Conservation (phyloP, 2,113 vertebrate genomes). For the Pitta sordida region DNA sequence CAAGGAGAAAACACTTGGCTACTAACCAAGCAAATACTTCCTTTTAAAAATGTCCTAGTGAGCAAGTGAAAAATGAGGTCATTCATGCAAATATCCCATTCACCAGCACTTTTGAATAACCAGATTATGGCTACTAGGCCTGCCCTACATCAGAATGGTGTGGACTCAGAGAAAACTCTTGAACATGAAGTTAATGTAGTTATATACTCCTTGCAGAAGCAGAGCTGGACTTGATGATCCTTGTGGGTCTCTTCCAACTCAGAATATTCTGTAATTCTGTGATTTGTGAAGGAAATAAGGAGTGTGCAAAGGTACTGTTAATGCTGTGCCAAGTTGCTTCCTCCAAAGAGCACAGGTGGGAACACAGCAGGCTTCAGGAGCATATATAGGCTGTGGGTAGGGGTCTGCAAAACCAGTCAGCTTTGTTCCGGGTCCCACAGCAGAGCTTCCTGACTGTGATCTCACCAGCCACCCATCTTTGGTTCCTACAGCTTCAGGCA, state of each 20-base stretch:
- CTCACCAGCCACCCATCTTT: rapidly evolving
- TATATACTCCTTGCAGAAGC: neutral
- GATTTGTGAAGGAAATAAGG: neutral
- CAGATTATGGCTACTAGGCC: neutral
- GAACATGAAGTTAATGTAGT: neutral
- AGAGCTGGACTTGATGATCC: no score
- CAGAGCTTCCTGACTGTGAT: neutral
- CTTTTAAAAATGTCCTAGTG: slow-evolving; percentile 1
- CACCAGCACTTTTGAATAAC: neutral
- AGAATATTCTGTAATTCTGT: no score
- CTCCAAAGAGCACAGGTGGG: neutral
- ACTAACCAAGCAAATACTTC: slow-evolving; percentile 36
- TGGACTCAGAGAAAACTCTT: neutral
- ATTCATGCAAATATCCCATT: neutral
- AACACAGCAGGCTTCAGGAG: neutral
- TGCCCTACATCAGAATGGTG: neutral
- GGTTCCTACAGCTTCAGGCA: neutral
- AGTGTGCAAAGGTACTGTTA: neutral
- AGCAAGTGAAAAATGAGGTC: neutral
- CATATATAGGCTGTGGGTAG: rapidly evolving
- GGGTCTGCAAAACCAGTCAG: neutral
- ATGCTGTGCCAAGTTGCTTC: neutral
- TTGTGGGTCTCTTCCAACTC: no score
- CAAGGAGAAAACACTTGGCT: slow-evolving; percentile 53
- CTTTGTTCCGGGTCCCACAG: rapidly evolving